These are phyloP conservation scores for Karalla daura DNA, from an alignment of 2,797 vertebrate genomes.

Conservation along the genomic window DNA sequence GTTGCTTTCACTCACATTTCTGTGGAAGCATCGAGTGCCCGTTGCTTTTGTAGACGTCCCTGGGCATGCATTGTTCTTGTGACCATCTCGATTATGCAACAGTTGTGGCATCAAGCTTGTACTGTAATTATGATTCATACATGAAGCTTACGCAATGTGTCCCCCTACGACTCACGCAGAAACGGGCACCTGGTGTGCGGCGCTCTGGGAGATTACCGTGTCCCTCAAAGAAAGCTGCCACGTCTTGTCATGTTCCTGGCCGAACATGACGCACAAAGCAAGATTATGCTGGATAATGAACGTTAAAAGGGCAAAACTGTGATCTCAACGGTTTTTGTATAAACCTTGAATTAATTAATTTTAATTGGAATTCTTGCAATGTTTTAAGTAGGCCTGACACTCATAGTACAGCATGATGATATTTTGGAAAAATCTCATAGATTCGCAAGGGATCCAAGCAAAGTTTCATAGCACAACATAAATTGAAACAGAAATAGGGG, in stretches of 20 bases:
- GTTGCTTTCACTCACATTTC: no score
- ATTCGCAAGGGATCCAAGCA: neutral
- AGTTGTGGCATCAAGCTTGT: conserved; percentile 22
- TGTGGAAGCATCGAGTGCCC: neutral
- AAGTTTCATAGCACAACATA: neutral
- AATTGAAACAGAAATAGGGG: neutral
- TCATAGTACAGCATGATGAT: neutral
- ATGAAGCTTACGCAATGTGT: conserved; percentile 17
- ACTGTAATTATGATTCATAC: conserved; percentile 38
- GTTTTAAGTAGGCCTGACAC: neutral
- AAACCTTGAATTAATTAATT: conserved; percentile 4
- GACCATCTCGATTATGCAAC: conserved; percentile 30
- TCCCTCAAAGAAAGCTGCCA: neutral
- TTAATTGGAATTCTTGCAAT: neutral
- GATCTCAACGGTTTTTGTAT: neutral
- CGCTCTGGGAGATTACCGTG: conserved; percentile 10
- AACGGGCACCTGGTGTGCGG: conserved; percentile 6
- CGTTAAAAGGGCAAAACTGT: neutral
- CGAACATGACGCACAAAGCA: neutral
- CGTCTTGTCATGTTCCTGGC: no score
- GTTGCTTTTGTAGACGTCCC: neutral
- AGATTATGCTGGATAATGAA: neutral
- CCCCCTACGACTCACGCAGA: neutral
- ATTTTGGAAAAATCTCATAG: neutral
- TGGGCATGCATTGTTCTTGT: neutral